A percentile compares a stretch with the other conserved stretches of the same genome.
Evolutionary conservation across 2,888 invertebrate species (phyloP).

Genomic region (Stenotaenia linearis): DNA sequence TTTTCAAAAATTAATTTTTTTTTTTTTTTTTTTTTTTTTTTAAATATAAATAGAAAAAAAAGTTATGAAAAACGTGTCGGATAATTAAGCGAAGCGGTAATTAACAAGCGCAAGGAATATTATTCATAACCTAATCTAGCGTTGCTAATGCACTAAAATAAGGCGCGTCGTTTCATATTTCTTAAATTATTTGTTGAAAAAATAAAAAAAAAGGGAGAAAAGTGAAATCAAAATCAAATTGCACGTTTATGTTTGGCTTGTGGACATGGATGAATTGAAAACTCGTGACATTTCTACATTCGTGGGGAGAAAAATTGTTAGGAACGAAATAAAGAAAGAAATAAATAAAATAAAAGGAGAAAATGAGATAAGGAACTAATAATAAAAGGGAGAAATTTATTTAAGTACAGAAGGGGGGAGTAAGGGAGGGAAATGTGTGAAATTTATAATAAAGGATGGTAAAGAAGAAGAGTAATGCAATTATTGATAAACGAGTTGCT

Average conservation of each 20-base stretch:
- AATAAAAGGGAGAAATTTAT: background rate
- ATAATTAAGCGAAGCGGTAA: background rate
- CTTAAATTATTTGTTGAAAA: background rate
- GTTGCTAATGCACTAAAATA: no score
- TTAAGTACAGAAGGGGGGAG: background rate
- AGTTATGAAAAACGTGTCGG: no score
- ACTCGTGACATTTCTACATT: background rate
- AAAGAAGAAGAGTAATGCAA: slow-evolving; percentile 11
- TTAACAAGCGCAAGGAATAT: background rate
- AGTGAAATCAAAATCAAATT: background rate
- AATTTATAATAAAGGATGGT: background rate
- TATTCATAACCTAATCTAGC: no score
- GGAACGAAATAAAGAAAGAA: no score
- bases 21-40: no score
- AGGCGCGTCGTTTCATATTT: no score
- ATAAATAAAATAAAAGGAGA: no score
- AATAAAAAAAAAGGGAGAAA: background rate
- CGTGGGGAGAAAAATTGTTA: no score
- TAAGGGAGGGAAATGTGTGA: background rate
- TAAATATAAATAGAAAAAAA: no score
- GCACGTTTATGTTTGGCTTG: background rate
- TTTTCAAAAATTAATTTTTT: no score
- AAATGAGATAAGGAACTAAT: background rate
- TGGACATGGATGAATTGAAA: background rate
- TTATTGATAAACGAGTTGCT: slow-evolving; percentile 24